Percentiles rank a stretch among this genome's conserved stretches.
Evolutionary conservation across 2,113 vertebrate species (phyloP).

Genomic region (Athene noctua): DNA sequence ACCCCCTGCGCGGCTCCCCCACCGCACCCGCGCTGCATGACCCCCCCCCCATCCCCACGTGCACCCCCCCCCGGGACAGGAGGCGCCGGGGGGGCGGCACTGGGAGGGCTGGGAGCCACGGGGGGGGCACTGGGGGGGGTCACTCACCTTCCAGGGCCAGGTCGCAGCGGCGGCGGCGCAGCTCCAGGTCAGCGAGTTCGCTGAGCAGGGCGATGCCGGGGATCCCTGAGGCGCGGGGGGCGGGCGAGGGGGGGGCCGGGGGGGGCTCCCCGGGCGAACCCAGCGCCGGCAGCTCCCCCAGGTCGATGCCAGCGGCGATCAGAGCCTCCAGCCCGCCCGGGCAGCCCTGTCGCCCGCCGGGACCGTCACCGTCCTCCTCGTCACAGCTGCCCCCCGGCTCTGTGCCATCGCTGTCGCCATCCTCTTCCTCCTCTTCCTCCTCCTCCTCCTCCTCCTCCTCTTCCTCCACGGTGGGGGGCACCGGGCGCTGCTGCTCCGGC

Average conservation of each 20-base stretch:
- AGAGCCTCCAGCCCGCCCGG: slow-evolving; percentile 84
- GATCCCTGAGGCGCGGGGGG: slow-evolving; percentile 71
- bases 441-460: neutral
- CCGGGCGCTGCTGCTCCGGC: slow-evolving; percentile 35
- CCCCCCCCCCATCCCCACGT: too few species aligned
- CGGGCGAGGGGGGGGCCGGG: neutral
- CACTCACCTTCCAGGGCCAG: neutral
- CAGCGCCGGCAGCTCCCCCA: slow-evolving; percentile 75
- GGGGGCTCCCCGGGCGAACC: neutral
- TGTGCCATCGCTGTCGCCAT: slow-evolving; percentile 58
- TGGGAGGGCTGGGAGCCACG: neutral
- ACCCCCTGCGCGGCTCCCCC: too few species aligned
- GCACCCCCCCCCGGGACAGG: too few species aligned
- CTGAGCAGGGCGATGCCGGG: slow-evolving; percentile 92
- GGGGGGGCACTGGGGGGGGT: neutral
- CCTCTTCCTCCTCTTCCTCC: neutral
- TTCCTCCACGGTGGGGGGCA: slow-evolving; percentile 49
- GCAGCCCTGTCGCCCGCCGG: neutral
- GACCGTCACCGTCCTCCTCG: slow-evolving; percentile 1
- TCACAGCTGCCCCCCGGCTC: slow-evolving; percentile 25
- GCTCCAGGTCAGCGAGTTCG: slow-evolving; percentile 90
- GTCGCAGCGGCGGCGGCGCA: slow-evolving; percentile 66
- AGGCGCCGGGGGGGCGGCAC: too few species aligned
- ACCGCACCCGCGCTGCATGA: too few species aligned
- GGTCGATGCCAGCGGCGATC: slow-evolving; percentile 86